These are phyloP conservation scores for Myrmophylax atrothorax DNA, from an alignment of 2,113 vertebrate genomes.

Conservation along the genomic window DNA sequence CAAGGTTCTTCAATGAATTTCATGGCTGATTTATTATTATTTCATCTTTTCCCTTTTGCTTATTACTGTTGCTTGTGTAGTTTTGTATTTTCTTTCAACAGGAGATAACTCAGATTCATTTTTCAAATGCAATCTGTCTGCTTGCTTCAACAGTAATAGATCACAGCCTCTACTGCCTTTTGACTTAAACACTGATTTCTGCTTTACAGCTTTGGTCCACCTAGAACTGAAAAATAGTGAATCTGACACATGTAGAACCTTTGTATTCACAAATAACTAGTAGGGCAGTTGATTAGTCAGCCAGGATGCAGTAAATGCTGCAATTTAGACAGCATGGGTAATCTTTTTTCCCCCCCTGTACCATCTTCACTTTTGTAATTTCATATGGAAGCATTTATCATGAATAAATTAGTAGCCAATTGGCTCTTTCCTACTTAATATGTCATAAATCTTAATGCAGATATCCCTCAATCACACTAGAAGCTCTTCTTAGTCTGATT, in stretches of 20 bases:
- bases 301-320: neutral
- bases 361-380: neutral
- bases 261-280: neutral
- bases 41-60: neutral
- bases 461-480: neutral
- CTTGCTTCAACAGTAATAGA: neutral
- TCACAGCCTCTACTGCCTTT: neutral
- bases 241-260: neutral
- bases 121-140: neutral
- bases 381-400: neutral
- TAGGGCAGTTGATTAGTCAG: neutral
- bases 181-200: neutral
- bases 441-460: neutral
- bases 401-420: neutral
- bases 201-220: neutral
- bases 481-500: neutral
- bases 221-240: neutral
- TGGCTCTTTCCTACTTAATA: neutral
- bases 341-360: neutral
- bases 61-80: neutral
- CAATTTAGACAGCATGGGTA: neutral
- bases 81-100: neutral
- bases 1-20: neutral
- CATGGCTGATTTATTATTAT: neutral
- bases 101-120: neutral